These are phyloP conservation scores for Dolichallabes microphthalmus DNA, from an alignment of 2,113 vertebrate species.

Conservation along the genomic window DNA sequence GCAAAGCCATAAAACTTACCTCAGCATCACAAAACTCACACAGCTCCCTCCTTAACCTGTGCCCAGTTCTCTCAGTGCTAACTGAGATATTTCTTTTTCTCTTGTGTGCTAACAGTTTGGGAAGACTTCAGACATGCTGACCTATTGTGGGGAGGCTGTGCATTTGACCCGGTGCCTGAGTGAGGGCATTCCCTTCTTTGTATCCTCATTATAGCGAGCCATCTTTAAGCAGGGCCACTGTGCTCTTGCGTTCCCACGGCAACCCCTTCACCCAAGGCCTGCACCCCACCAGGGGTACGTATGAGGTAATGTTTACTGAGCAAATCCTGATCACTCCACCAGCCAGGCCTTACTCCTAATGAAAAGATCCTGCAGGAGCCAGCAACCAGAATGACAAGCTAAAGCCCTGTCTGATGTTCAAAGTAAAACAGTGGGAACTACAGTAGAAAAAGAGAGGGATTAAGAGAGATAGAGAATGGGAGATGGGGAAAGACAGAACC, in stretches of 20 bases:
- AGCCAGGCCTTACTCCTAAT: conserved; percentile 49
- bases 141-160: conserved; percentile 75
- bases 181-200: conserved; percentile 74
- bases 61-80: conserved; percentile 64
- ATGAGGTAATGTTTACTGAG: conserved; percentile 61
- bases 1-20: conserved; percentile 14
- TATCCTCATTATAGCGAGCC: conserved; percentile 76
- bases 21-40: conserved; percentile 22
- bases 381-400: conserved; percentile 48
- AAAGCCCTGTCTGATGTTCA: conserved; percentile 52
- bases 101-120: conserved; percentile 65
- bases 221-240: conserved; percentile 65
- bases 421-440: conserved; percentile 51
- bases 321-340: conserved; percentile 48
- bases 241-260: conserved; percentile 71
- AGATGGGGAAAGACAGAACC: conserved; percentile 38
- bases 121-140: conserved; percentile 68
- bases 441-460: conserved; percentile 50
- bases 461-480: conserved; percentile 44
- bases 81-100: conserved; percentile 58
- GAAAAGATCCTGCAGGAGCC: conserved; percentile 52
- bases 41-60: conserved; percentile 62
- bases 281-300: conserved; percentile 33
- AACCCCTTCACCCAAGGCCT: conserved; percentile 57
- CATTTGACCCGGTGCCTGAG: conserved; percentile 75